Conservation (phyloP, 2,797 vertebrate genomes). For the Pelochelys cantorii region DNA sequence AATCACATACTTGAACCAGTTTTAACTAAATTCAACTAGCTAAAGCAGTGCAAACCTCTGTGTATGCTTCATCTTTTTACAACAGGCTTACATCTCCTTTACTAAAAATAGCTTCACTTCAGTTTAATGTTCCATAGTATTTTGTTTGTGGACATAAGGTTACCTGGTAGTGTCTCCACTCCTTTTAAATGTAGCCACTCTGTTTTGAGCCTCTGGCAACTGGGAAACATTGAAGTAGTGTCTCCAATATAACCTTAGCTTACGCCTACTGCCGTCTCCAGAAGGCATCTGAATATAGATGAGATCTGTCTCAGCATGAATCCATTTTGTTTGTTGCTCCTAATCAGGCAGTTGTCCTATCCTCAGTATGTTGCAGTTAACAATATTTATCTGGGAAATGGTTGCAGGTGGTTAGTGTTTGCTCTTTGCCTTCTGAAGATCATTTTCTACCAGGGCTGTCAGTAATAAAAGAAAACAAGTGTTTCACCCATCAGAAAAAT, state of each 20-base stretch:
- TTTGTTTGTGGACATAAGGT: not conserved
- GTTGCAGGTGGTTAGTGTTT: not conserved
- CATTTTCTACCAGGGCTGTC: not conserved
- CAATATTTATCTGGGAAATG: not conserved
- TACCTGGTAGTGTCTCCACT: not conserved
- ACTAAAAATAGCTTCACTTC: not conserved
- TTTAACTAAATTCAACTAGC: not conserved
- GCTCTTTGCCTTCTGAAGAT: not conserved
- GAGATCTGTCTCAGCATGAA: not conserved
- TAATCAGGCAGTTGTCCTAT: not conserved
- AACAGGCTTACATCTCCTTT: not conserved
- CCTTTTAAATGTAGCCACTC: slow-evolving; percentile 19
- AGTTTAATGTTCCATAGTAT: not conserved
- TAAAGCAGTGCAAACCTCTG: not conserved
- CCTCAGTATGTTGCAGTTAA: not conserved
- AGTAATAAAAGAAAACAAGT: not conserved
- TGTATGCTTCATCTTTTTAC: not conserved
- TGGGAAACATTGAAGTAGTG: not conserved
- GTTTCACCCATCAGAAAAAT: not conserved
- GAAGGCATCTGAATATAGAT: not conserved
- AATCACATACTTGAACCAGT: not conserved
- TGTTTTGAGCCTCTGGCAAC: not conserved
- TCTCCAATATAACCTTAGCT: not conserved
- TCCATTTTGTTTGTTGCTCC: not conserved
- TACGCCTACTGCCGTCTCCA: not conserved